These are phyloP conservation scores for Brotula barbata DNA, from an alignment of 2,797 vertebrate genomes.

Conservation along the genomic window DNA sequence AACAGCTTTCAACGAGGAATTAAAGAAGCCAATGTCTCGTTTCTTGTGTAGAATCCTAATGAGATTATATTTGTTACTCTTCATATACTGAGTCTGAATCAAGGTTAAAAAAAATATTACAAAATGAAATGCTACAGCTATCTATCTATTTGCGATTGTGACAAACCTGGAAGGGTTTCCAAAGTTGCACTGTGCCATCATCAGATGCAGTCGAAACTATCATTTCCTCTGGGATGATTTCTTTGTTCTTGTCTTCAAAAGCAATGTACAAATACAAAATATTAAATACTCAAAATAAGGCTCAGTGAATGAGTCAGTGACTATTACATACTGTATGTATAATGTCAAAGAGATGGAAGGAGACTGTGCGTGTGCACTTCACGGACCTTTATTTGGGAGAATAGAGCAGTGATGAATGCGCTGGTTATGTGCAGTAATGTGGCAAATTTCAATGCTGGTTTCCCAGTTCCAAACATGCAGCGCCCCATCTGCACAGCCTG, in stretches of 20 bases:
- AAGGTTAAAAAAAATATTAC: too few relatives aligned
- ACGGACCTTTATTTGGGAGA: slow-evolving; percentile 49
- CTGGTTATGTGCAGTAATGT: slow-evolving; percentile 81
- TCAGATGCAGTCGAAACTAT: slow-evolving; percentile 80
- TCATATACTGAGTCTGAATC: background rate
- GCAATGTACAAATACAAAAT: background rate
- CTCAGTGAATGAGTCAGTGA: too few relatives aligned
- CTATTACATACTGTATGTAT: too few relatives aligned
- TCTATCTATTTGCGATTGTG: background rate
- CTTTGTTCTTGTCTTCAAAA: slow-evolving; percentile 51
- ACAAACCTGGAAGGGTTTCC: slow-evolving; percentile 85
- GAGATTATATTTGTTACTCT: background rate
- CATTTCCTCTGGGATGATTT: slow-evolving; percentile 62
- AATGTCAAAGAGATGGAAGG: background rate
- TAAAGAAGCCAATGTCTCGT: too few relatives aligned
- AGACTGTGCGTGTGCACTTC: background rate
- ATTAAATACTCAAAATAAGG: background rate
- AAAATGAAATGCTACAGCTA: too few relatives aligned
- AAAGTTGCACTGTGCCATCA: slow-evolving; percentile 83
- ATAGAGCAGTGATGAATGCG: slow-evolving; percentile 77
- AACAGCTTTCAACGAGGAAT: background rate
- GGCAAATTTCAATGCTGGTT: slow-evolving; percentile 77
- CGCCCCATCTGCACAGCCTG: slow-evolving; percentile 78
- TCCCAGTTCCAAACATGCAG: slow-evolving; percentile 85
- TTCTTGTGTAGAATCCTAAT: too few relatives aligned